Conservation (phyloP, 2,888 invertebrate species). For the Strigamia crassipes region DNA sequence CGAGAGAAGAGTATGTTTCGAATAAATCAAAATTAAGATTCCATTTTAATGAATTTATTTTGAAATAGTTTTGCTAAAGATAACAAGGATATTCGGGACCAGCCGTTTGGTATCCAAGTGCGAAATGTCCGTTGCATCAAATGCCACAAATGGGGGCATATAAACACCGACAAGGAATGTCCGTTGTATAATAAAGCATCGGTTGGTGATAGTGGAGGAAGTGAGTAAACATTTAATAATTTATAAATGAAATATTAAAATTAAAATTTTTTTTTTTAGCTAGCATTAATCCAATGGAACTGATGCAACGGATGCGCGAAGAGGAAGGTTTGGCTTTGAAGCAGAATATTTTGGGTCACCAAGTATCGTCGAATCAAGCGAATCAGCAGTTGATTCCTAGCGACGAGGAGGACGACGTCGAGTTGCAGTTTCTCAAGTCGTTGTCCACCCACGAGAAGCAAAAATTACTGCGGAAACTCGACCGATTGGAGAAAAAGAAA, state of each 20-base stretch:
- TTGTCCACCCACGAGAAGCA: conserved; percentile 86
- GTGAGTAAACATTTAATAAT: not conserved
- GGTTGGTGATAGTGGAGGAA: not conserved
- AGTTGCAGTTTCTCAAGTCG: conserved; percentile 74
- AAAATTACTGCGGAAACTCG: conserved; percentile 67
- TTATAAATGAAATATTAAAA: not conserved
- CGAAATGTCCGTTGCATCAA: conserved; percentile 97
- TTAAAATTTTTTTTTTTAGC: conserved; percentile 47
- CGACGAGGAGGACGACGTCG: conserved; percentile 64
- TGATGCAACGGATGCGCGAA: conserved; percentile 89
- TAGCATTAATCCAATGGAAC: conserved; percentile 69
- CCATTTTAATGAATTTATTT: not conserved
- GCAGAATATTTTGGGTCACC: conserved; percentile 65
- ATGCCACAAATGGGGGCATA: conserved; percentile 99
- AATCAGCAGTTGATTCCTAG: conserved; percentile 53
- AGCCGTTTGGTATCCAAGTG: conserved; percentile 97
- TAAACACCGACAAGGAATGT: conserved; percentile 85
- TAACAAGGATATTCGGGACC: conserved; percentile 95
- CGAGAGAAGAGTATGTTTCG: conserved; percentile 77
- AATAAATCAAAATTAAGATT: not conserved
- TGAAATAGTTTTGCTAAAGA: conserved; percentile 84
- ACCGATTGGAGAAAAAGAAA: conserved; percentile 52
- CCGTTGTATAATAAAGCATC: conserved; percentile 69
- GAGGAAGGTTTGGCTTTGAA: conserved; percentile 84
- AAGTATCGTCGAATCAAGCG: conserved; percentile 59